Evolutionary conservation across 2,888 invertebrate species (phyloP).

Genomic region (Phyllotreta striolata): DNA sequence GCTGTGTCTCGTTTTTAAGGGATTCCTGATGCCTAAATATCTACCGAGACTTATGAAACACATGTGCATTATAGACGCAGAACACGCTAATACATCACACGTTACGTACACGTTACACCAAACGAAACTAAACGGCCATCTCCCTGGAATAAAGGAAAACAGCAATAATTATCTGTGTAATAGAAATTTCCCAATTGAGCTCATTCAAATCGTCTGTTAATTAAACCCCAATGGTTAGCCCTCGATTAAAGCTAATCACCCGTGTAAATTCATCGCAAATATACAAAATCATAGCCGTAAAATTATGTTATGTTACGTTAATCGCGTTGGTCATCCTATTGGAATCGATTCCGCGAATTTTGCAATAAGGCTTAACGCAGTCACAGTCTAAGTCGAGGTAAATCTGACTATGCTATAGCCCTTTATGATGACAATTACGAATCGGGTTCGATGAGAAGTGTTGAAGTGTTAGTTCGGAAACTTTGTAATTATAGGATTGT

Average conservation of each 20-base stretch:
- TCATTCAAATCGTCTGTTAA: too few relatives aligned
- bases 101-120: slow-evolving; percentile 96
- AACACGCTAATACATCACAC: slow-evolving; percentile 95
- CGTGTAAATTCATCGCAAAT: neutral
- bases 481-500: slow-evolving; percentile 5
- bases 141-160: slow-evolving; percentile 69
- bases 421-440: neutral
- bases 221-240: neutral
- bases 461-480: slow-evolving; percentile 10
- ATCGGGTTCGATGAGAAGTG: slow-evolving; percentile 1
- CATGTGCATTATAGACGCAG: slow-evolving; percentile 95
- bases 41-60: slow-evolving; percentile 91
- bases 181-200: too few relatives aligned
- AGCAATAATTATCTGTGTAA: neutral
- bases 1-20: slow-evolving; percentile 84
- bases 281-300: neutral
- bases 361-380: slow-evolving; percentile 3
- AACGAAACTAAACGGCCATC: slow-evolving; percentile 89
- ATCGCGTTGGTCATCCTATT: slow-evolving; percentile 8
- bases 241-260: slow-evolving; percentile 3
- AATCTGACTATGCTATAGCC: neutral
- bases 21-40: slow-evolving; percentile 88
- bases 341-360: slow-evolving; percentile 12
- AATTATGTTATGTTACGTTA: slow-evolving; percentile 6
- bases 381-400: slow-evolving; percentile 5